phyloP scores from a whole-genome alignment of 2,113 vertebrate genomes.

The Pelodiscus sinensis region DNA sequence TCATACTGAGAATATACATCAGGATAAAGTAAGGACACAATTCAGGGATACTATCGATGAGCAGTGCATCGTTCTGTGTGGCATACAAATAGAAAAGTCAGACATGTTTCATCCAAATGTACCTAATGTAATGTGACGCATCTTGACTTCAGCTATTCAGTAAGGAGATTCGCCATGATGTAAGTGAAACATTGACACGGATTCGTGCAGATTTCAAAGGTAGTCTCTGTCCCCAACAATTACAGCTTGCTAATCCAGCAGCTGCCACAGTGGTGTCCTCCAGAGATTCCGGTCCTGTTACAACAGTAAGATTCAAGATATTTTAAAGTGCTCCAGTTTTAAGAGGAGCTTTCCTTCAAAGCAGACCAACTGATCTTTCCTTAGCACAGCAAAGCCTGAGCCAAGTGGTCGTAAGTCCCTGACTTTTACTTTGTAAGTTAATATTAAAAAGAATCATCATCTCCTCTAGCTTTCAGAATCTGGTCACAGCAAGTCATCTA shows the following conservation, averaged over 20 bases:
- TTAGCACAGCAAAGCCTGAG: conserved; percentile 40
- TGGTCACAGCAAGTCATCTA: conserved; percentile 17
- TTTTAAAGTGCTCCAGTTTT: conserved; percentile 26
- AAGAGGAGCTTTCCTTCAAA: conserved; percentile 34
- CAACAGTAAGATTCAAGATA: background rate
- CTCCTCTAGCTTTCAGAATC: conserved; percentile 37
- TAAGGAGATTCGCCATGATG: background rate
- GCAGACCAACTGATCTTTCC: conserved; percentile 26
- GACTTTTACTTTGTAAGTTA: conserved; percentile 36
- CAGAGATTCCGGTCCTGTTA: conserved; percentile 5
- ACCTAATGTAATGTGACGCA: fast-evolving
- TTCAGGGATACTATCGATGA: background rate
- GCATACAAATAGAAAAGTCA: background rate
- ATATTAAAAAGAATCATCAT: conserved; percentile 39
- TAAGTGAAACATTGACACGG: background rate
- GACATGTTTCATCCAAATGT: background rate
- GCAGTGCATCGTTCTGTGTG: fast-evolving
- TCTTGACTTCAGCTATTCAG: conserved; percentile 5
- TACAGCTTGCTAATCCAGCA: background rate
- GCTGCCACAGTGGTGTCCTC: background rate
- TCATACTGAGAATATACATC: background rate
- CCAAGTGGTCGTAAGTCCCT: background rate
- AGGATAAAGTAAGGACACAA: background rate
- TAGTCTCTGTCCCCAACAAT: conserved; percentile 7
- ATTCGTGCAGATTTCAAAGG: background rate